These are phyloP conservation scores for Saturnia pavonia DNA, from an alignment of 2,888 invertebrate genomes.

Conservation along the genomic window DNA sequence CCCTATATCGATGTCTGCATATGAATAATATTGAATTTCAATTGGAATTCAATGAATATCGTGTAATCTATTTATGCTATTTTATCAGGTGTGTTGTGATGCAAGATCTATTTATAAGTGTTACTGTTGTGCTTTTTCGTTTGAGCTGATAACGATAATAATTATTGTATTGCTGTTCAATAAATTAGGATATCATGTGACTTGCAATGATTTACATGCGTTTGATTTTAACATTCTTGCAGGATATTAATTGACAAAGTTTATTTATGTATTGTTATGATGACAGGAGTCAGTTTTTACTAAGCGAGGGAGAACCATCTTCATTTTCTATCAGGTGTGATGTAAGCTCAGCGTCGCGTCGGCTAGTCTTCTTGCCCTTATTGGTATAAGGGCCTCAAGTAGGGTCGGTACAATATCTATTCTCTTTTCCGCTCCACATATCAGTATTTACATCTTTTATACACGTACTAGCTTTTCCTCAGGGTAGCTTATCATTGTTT, in stretches of 20 bases:
- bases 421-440: no score
- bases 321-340: no score
- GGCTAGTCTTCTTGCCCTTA: no score
- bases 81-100: slow-evolving; percentile 1
- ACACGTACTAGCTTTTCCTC: no score
- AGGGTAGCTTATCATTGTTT: no score
- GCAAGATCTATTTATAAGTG: background rate
- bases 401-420: no score
- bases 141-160: background rate
- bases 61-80: background rate
- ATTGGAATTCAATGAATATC: background rate
- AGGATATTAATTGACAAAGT: background rate
- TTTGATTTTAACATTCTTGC: background rate
- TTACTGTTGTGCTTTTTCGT: background rate
- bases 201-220: background rate
- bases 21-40: background rate
- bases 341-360: no score
- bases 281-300: no score
- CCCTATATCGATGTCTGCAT: background rate
- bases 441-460: no score
- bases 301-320: no score
- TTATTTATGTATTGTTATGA: background rate
- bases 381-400: no score
- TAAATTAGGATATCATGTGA: slow-evolving; percentile 3
- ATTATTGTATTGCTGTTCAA: background rate